Conservation (phyloP, 2,888 invertebrate species). For the Cheilosia pagana region DNA sequence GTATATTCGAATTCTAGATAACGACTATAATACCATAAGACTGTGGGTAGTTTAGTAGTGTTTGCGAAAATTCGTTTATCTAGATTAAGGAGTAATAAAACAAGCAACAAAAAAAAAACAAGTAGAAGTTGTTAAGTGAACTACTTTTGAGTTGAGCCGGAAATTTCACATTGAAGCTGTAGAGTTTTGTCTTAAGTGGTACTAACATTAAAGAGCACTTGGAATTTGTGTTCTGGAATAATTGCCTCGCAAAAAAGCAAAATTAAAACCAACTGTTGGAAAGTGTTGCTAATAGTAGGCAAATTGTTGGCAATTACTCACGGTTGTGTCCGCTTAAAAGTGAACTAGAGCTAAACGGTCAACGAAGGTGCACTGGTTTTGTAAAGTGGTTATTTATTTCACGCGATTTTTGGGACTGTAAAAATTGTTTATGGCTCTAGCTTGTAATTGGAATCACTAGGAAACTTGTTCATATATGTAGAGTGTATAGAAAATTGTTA, state of each 20-base stretch:
- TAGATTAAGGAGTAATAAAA: conserved; percentile 6
- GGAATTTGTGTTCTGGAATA: conserved; percentile 2
- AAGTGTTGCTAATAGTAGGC: conserved; percentile 27
- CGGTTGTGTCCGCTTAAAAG: not conserved
- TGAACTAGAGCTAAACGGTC: not conserved
- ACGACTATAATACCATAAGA: not conserved
- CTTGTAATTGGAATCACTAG: too few relatives aligned
- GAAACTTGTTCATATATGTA: too few relatives aligned
- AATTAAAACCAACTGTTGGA: conserved; percentile 31
- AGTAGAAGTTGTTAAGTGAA: conserved; percentile 6
- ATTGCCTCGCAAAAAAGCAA: conserved; percentile 8
- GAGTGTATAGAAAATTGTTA: too few relatives aligned
- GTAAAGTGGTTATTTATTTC: too few relatives aligned
- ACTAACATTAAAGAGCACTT: conserved; percentile 41
- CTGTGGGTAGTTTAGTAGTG: not conserved
- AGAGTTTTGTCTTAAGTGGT: conserved; percentile 48
- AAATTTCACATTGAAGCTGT: conserved; percentile 59
- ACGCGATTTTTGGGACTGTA: too few relatives aligned
- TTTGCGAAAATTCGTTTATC: conserved; percentile 22
- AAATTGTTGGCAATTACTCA: not conserved
- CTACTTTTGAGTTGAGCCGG: conserved; percentile 54
- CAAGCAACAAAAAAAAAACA: not conserved
- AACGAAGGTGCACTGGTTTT: too few relatives aligned
- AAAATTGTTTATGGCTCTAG: too few relatives aligned
- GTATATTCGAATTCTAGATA: conserved; percentile 19